Evolutionary conservation across 2,113 vertebrate genomes (phyloP).

Genomic region (Sterrhoptilus dennistouni): DNA sequence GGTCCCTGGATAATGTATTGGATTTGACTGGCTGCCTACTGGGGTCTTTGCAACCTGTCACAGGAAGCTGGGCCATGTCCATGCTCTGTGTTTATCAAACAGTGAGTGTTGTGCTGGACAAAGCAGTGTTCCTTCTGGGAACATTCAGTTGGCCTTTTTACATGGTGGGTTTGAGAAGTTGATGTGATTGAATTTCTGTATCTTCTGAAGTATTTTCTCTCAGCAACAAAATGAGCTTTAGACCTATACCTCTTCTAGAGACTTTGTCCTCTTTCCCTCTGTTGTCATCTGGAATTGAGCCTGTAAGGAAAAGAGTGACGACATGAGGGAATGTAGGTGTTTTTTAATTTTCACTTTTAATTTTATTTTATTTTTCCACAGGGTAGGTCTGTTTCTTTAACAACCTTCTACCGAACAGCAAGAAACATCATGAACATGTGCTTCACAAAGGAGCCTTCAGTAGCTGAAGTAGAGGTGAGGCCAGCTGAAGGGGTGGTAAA

Average conservation of each 20-base stretch:
- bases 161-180: neutral
- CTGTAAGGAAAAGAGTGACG: neutral
- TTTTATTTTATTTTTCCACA: slow-evolving; percentile 69
- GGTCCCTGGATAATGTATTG: neutral
- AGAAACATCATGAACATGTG: slow-evolving; percentile 99
- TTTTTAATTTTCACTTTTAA: neutral
- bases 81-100: neutral
- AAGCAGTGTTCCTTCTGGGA: neutral
- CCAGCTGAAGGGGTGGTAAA: neutral
- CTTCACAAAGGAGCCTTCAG: slow-evolving; percentile 94
- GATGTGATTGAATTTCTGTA: neutral
- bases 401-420: slow-evolving; percentile 98
- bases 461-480: slow-evolving; percentile 94
- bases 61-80: rapidly evolving
- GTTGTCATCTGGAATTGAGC: neutral
- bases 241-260: neutral
- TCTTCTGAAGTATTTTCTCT: neutral
- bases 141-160: neutral
- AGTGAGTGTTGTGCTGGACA: rapidly evolving
- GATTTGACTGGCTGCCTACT: neutral
- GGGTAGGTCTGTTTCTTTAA: slow-evolving; percentile 98
- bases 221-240: neutral
- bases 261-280: neutral
- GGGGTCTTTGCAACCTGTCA: neutral
- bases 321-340: rapidly evolving